Conservation (phyloP, 2,797 vertebrate genomes). For the Acrossocheilus wenchowensis region DNA sequence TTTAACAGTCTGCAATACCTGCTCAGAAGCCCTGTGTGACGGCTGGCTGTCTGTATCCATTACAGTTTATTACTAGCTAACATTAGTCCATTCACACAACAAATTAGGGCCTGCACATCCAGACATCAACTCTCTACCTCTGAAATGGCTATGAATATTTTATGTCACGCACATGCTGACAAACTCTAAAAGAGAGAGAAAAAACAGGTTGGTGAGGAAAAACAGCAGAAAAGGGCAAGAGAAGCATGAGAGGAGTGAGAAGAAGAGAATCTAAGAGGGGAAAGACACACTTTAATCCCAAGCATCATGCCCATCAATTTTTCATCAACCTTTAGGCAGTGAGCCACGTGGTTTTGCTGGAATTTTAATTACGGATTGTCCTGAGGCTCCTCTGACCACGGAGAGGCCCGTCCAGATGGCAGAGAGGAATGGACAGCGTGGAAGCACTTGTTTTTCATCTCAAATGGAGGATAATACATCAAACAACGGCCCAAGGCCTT, state of each 20-base stretch:
- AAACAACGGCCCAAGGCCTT: constrained; percentile 61
- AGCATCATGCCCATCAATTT: constrained; percentile 67
- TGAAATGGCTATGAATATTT: constrained; percentile 69
- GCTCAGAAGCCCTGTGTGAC: constrained; percentile 65
- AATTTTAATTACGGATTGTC: constrained; percentile 69
- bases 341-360: constrained; percentile 60
- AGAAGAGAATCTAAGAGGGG: constrained; percentile 3
- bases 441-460: constrained; percentile 58
- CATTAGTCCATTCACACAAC: constrained; percentile 51
- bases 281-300: constrained; percentile 63
- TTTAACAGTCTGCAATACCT: constrained; percentile 72
- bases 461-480: constrained; percentile 58
- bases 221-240: background rate
- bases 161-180: constrained; percentile 63
- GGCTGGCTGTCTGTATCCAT: constrained; percentile 70
- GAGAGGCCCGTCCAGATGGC: constrained; percentile 48
- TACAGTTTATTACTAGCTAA: constrained; percentile 61
- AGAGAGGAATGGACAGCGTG: constrained; percentile 43
- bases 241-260: background rate
- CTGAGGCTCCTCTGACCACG: constrained; percentile 52
- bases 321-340: constrained; percentile 64
- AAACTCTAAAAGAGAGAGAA: constrained; percentile 50
- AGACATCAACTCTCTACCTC: constrained; percentile 23
- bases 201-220: constrained; percentile 19
- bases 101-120: constrained; percentile 37